Evolutionary conservation across 2,797 vertebrate species (phyloP), one percentile per base, ranked within the genome.

Genomic region (Tachyglossus aculeatus): DNA sequence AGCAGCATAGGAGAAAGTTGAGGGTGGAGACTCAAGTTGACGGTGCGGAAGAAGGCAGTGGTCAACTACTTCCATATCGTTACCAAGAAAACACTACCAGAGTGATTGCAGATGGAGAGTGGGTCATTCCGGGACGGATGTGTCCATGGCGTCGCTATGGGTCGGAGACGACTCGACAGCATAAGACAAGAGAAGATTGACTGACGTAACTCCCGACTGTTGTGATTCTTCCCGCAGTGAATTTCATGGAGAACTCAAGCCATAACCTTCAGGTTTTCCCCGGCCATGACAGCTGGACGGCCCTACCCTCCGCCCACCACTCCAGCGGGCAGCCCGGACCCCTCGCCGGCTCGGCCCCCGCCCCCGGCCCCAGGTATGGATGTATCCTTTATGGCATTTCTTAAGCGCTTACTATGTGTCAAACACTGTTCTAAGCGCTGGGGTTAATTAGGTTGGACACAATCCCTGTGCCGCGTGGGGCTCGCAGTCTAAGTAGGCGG

Each of bases 251-350:
- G 59, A 90, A 67, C 78, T 89, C 91, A 37, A 89, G 86, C 75
- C 92, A 80, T 61, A 91, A 92, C 19, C 86, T 95, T 71, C 95
- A 94, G 86, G 88, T 95, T 57, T 94, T 94, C 66, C 84, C 95
- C 11, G 91, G 91, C 74, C 90, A 93, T 0, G 96, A 98, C 13
- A 88, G 89, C 47, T 97, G 96, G 96, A 91, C 93, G 53, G 86
- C 93, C 36, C 85, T 95, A 37, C 87, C 95, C n/a, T 86, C 95
- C 4, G 40, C 90, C 40, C 89, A 93, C 19, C 93, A 93, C 0
- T 50, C 89, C 58, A 89, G 92, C 62, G 86, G 95, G 87, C 84
- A 95, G 69, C 90, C 94, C 11, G 86, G 91, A 37, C 85, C 92
- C 15, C 90, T 90, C 45, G 85, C 88, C 3, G 90, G 84, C 2